These are phyloP conservation scores for Eilema depressum DNA, from an alignment of 2,888 invertebrate genomes.

Conservation along the genomic window DNA sequence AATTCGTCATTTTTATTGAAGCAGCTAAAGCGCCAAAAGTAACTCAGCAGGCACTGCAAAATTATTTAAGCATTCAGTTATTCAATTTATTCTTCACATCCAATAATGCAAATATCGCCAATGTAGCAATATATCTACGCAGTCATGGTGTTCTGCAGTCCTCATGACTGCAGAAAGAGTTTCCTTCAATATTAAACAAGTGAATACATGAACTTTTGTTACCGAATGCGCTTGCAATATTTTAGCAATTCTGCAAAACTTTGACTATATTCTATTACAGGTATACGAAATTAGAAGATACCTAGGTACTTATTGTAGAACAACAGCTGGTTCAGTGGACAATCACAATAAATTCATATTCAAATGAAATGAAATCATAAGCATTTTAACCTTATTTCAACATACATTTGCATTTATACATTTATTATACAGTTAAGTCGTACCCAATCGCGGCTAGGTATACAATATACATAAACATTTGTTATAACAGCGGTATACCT, in stretches of 20 bases:
- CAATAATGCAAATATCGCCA: too few relatives aligned
- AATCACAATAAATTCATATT: constrained; percentile 15
- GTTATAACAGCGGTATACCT: background rate
- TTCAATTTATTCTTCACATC: too few relatives aligned
- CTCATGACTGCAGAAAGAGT: background rate
- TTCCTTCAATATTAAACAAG: background rate
- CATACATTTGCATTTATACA: constrained; percentile 13
- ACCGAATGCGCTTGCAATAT: background rate
- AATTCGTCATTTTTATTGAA: too few relatives aligned
- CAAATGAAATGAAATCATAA: constrained; percentile 26
- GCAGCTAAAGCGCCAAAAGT: too few relatives aligned
- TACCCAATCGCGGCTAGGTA: background rate
- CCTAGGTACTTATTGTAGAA: background rate
- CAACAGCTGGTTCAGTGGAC: background rate
- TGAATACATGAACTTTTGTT: background rate
- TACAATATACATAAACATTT: constrained; percentile 2
- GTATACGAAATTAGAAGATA: background rate
- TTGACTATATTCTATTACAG: too few relatives aligned
- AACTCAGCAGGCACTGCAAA: too few relatives aligned
- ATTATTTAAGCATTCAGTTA: too few relatives aligned
- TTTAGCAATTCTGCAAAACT: too few relatives aligned
- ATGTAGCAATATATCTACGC: too few relatives aligned
- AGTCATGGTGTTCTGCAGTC: too few relatives aligned
- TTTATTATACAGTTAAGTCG: background rate
- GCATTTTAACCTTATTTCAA: constrained; percentile 40